Conservation (phyloP, 2,797 vertebrate genomes). For the Threskiornis aethiopicus region DNA sequence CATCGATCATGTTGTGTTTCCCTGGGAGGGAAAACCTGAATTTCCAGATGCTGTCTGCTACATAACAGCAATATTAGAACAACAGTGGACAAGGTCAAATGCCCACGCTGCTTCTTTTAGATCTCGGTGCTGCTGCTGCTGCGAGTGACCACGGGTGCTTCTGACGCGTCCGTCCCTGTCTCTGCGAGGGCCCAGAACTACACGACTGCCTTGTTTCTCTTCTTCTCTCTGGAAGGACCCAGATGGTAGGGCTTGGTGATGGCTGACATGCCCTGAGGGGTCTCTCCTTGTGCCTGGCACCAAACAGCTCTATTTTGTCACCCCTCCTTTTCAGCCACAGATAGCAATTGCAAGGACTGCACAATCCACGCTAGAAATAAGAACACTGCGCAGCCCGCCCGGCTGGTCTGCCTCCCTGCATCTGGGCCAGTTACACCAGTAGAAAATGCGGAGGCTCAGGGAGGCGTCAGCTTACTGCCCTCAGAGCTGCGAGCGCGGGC, state of each 20-base stretch:
- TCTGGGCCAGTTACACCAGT: background rate
- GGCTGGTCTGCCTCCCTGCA: background rate
- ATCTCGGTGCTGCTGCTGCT: background rate
- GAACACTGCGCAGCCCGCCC: background rate
- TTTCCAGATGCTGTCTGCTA: slow-evolving; percentile 18
- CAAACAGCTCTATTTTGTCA: background rate
- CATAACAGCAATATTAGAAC: background rate
- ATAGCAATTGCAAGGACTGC: background rate
- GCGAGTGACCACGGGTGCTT: background rate
- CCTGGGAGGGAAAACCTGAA: background rate
- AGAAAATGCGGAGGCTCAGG: background rate
- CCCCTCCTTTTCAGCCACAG: background rate
- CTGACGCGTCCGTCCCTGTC: background rate
- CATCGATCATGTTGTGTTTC: background rate
- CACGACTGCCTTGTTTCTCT: background rate
- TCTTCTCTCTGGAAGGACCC: background rate
- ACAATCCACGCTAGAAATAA: background rate
- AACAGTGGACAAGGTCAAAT: background rate
- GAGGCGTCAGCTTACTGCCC: background rate
- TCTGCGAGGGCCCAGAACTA: background rate
- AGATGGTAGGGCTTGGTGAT: background rate
- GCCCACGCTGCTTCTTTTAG: background rate
- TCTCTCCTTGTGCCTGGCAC: background rate
- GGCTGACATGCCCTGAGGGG: background rate
- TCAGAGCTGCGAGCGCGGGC: background rate